Evolutionary conservation across 1,140 invertebrate species (phyloP), one percentile per base, ranked within the genome.

Genomic region (Cotesia glomerata): DNA sequence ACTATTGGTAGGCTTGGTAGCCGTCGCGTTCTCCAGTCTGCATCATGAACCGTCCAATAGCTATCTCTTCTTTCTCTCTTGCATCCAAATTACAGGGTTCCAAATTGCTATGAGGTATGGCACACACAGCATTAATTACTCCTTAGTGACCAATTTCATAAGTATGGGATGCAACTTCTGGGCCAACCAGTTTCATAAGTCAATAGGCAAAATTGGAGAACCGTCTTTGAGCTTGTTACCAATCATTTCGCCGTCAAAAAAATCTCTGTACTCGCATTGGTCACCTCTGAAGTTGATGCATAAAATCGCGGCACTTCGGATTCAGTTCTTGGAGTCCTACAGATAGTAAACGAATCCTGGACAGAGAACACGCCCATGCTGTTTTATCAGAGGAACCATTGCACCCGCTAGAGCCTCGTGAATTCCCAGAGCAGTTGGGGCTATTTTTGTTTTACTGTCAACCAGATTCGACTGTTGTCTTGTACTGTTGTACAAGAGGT

Each of bases 41-140:
- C 71, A 97, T 93, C 96, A 98, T 98, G 75, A 97, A 93, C 5
- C 95, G 95, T 32, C 97, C 83, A 18, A 97, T 91, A 61, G 94
- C 94, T 80, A 98, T 96, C 72, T 93, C 92, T 13, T 95, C 93
- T 80, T 94, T 95, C 82, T 96, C 97, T 13, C 97, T 89, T 1
- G 98, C 96, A 78, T 98, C 97, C 0, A 91, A 93, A 84, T 94
- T 96, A 52, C 97, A 90, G 88, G 98, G 97, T 81, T 97, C 96
- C 36, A 98, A 83, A 83, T 95, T 95, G 49, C 89, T 89, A 84
- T 92, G 96, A 98, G 85, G 76, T 90, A 86, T 0, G 95, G 93
- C 61, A 98, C 86, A 84, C 95, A 96, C 5, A 91, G 81, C 1
- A 90, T 82, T 5, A 98, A 82, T 82, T 98, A 96, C 71, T 96